Conservation (phyloP, 2,888 invertebrate species). For the Lissocephala sabroskyi region DNA sequence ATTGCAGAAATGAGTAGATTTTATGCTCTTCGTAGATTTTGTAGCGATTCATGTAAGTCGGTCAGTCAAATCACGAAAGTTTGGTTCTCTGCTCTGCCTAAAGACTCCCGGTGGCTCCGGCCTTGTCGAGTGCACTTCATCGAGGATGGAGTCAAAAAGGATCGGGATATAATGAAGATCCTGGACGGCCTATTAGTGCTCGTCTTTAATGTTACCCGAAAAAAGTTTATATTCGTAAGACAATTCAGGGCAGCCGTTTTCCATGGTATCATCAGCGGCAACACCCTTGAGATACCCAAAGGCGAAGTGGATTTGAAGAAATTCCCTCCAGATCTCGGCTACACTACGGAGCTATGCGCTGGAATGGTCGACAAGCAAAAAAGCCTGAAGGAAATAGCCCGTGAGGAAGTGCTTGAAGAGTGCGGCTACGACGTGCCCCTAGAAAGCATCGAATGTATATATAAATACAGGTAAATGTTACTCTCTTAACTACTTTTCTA, state of each 20-base stretch:
- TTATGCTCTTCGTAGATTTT: too few relatives aligned
- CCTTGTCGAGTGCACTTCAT: conserved; percentile 82
- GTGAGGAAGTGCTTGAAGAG: conserved; percentile 90
- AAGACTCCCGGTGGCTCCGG: conserved; percentile 80
- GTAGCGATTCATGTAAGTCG: too few relatives aligned
- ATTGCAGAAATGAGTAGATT: too few relatives aligned
- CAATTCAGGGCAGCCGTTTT: conserved; percentile 92
- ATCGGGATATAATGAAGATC: conserved; percentile 86
- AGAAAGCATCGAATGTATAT: conserved; percentile 20
- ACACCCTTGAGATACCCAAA: conserved; percentile 39
- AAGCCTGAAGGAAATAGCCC: conserved; percentile 82
- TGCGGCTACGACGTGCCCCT: conserved; percentile 75
- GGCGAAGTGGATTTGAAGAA: conserved; percentile 76
- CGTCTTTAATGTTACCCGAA: conserved; percentile 83
- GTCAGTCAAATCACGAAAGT: conserved; percentile 55
- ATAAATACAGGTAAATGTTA: conserved; percentile 16
- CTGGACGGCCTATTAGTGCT: conserved; percentile 90
- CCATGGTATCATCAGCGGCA: conserved; percentile 78
- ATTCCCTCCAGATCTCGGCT: conserved; percentile 81
- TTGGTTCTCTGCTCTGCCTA: conserved; percentile 74
- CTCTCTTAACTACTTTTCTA: not conserved
- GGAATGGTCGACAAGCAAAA: conserved; percentile 91
- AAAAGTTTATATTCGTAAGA: conserved; percentile 87
- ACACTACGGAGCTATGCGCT: conserved; percentile 93
- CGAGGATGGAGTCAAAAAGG: conserved; percentile 82